Percentiles rank a stretch among this genome's conserved stretches.
These are phyloP conservation scores for Cyrtonyx montezumae DNA, from an alignment of 2,113 vertebrate genomes.

Conservation along the genomic window DNA sequence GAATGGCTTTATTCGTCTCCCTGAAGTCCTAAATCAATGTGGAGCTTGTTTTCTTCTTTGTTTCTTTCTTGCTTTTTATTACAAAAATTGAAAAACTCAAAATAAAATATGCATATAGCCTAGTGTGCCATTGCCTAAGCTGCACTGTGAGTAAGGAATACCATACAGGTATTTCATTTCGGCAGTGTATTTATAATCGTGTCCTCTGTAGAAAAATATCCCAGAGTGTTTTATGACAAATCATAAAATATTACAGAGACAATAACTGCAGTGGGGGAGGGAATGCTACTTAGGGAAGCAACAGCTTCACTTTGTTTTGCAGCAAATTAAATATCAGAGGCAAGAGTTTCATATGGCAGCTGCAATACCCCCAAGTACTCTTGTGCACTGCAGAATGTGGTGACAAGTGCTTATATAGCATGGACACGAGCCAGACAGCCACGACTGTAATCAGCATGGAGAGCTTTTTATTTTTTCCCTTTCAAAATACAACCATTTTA, in stretches of 20 bases:
- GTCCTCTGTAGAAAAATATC: conserved; percentile 30
- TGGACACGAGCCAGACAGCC: not conserved
- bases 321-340: conserved; percentile 4
- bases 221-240: conserved; percentile 20
- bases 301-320: conserved; percentile 14
- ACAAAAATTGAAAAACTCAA: conserved; percentile 9
- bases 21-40: conserved; percentile 54
- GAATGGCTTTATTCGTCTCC: conserved; percentile 26
- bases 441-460: fast-evolving
- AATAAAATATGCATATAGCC: not conserved
- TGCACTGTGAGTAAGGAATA: not conserved
- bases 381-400: not conserved
- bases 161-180: conserved; percentile 1
- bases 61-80: not conserved
- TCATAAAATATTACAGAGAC: conserved; percentile 41
- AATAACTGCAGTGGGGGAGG: not conserved
- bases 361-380: not conserved
- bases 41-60: conserved; percentile 28
- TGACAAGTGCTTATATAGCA: not conserved
- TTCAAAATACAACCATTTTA: not conserved
- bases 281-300: conserved; percentile 9
- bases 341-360: not conserved
- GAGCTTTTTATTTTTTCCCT: not conserved
- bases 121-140: not conserved
- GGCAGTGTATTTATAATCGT: not conserved